A percentile compares a stretch with the other conserved stretches of the same genome.
Evolutionary conservation across 2,113 vertebrate genomes (phyloP).

Genomic region (Emydocephalus ijimae): DNA sequence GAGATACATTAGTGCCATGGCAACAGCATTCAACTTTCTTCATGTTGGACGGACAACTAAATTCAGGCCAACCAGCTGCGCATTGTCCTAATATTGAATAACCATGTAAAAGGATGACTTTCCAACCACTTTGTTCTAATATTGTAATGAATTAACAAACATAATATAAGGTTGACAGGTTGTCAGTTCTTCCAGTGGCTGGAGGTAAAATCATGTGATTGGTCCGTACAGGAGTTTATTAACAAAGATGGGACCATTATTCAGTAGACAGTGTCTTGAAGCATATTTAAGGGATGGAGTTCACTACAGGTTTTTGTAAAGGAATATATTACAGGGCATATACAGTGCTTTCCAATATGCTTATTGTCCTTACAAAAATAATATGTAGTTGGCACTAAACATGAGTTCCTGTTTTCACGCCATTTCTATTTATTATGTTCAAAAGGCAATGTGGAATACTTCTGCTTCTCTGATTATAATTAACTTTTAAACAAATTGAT

Average conservation of each 20-base stretch:
- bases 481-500: background rate
- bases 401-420: background rate
- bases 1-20: slow-evolving; percentile 67
- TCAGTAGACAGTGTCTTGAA: background rate
- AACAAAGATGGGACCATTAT: background rate
- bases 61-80: slow-evolving; percentile 62
- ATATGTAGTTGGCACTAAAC: background rate
- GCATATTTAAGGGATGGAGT: background rate
- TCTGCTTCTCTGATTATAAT: background rate
- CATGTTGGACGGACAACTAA: slow-evolving; percentile 62
- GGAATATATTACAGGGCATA: background rate
- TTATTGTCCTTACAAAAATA: background rate
- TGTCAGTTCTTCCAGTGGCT: slow-evolving; percentile 23
- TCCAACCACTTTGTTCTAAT: background rate
- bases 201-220: slow-evolving; percentile 25
- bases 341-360: background rate
- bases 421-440: background rate
- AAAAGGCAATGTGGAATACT: background rate
- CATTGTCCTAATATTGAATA: slow-evolving; percentile 64
- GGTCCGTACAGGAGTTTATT: slow-evolving; percentile 39
- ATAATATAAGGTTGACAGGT: slow-evolving; percentile 30
- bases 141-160: slow-evolving; percentile 59
- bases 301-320: background rate
- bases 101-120: slow-evolving; percentile 62
- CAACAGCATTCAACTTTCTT: slow-evolving; percentile 67